Base-by-base conservation (phyloP, 2,797 vertebrate species). In the Micrastur ruficollis region DNA sequence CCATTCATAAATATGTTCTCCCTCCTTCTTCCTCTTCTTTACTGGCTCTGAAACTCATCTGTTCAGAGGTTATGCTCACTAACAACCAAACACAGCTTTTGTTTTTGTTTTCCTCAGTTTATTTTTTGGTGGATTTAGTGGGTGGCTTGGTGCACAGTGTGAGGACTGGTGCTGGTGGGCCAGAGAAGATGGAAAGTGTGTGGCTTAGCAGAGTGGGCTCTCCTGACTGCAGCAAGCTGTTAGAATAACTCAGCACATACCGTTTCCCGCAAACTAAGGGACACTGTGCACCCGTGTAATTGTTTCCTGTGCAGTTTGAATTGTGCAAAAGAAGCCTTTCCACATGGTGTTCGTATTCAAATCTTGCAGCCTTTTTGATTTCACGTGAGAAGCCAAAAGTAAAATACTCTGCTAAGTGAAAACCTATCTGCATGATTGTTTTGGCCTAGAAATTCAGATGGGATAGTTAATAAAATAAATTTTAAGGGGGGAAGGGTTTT, bases 281-380 rank as follows among this genome's bases (percentile, higher is more conserved):
- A 76, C 82, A 59, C 46, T 2, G 0, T 13, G 25, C 59, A 53
- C 49, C 40, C 25, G 0, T 76, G 40, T 21, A 6, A 34, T 53
- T 46, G 44, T 55, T 93, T 93, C 82, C 68, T 71, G 31, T 62
- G 40, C 36, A n/a, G 36, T 71, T 63, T 26, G n/a, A 62, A 14
- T 78, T 82, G 75, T 59, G 68, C 68, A 93, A 83, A 90, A 78
- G 32, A 47, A 88, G 14, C 61, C 52, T 86, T 68, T 52, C 52
- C 66, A 23, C 20, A 0, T 32, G 22, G 34, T 81, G 31, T 52
- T 74, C 4, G 0, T 31, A 34, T 74, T 82, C 9, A 15, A 49
- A 78, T 66, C 29, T 52, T 73, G 67, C 31, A 80, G 36, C 25
- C 32, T 71, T 46, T 79, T 49, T 78, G 29, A 49, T 94, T 86